Evolutionary conservation across 2,888 invertebrate genomes (phyloP), one percentile per base, ranked within the genome.

Genomic region (Agriopis leucophaearia): DNA sequence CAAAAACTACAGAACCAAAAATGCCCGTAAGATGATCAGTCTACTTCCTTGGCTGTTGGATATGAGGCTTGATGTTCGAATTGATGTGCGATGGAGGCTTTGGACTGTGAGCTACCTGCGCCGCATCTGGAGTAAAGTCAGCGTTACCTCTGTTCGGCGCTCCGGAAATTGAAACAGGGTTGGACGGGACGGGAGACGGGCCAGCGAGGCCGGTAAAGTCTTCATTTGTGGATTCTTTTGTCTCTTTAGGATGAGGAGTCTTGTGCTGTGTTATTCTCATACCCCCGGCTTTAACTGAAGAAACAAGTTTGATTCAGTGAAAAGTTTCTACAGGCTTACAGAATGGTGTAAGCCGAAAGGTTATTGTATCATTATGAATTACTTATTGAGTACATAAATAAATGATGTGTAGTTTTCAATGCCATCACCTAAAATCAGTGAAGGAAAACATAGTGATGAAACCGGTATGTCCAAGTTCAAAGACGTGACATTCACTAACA

Each of bases 211-310:
- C 96, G 0, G 96, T 96, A 69, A 96, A 95, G 81, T 97, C 97
- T 83, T 96, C 97, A 60, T 95, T 95, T 5, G 95, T 88, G 9
- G 95, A 79, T 77, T 95, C 95, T 84, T 95, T 96, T 10, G 74
- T 94, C 63, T 96, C 96, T 76, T 96, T 96, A 48, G 95, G 90
- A 77, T 96, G 96, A 8, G 96, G 95, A 0, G 94, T 90, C 88
- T 98, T 98, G 84, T 98, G 97, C 82, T 98, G 98, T 13, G 97
- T 97, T 81, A 98, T 98, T 77, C 98, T 95, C 98, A 98, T 98
- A 2, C 98, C 98, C 59, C 98, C 98, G 66, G 97, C 98, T 94
- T 98, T 98, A 4, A 98, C 98, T 98, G 44, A 69, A 60, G 10
- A 42, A 40, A 48, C 18, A 50, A 9, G 42, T 27, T n/a, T 27